Evolutionary conservation across 2,797 vertebrate species (phyloP), one percentile per base, ranked within the genome.

Genomic region (Enteromius unitaeniatus): DNA sequence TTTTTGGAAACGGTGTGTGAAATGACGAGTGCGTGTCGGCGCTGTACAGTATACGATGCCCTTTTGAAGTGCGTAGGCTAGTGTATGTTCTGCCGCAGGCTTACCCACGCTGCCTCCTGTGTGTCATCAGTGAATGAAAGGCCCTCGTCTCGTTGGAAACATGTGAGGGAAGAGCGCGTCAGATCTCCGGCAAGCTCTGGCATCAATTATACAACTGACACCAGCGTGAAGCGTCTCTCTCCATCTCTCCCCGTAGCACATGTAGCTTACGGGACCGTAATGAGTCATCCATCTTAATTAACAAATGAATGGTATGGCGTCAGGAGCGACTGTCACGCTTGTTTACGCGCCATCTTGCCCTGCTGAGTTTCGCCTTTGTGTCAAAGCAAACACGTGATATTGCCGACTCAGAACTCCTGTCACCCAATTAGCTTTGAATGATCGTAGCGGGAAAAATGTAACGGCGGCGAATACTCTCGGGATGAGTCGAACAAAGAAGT

Each of bases 121-220:
- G 85, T 84, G 82, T 91, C 93, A 90, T 93, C 91, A 90, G 88
- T 88, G 84, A 94, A 93, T 94, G 90, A 92, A 91, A 91, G 84
- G 80, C 34, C 73, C 62, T 53, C 14, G 78, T 87, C 84, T 87
- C 80, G 9, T 74, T 79, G 84, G 81, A 78, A 83, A 82, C 76
- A 84, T 81, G 82, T 78, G 80, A 88, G 70, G 55, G 58, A 77
- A 79, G 75, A 81, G 81, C 26, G 67, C 45, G 68, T 87, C 77
- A 84, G 79, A 87, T 89, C 86, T 86, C 62, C 42, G 34, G 49
- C 86, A 84, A 81, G 68, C 77, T n/a, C 75, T 64, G 87, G 82
- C 84, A 81, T 88, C 80, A 87, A 87, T 86, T 84, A 87, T 81
- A 79, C 64, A 81, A 82, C 84, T 87, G 86, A 87, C 86, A 82